These are phyloP conservation scores for Lobophora halterata DNA, from an alignment of 2,888 invertebrate species.

Conservation along the genomic window DNA sequence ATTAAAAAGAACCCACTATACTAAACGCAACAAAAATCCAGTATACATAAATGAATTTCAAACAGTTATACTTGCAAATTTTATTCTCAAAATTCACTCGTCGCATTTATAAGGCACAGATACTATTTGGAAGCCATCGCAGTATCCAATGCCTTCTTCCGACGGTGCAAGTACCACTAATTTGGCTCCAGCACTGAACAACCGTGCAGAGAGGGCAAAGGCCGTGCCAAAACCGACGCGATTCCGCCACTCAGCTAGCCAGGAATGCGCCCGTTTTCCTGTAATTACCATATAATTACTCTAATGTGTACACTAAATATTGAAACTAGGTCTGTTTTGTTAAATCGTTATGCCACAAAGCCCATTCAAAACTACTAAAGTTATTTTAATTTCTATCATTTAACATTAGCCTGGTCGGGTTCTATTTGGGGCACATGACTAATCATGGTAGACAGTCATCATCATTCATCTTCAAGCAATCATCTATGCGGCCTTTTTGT, in stretches of 20 bases:
- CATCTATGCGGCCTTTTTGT: too few relatives aligned
- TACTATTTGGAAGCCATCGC: slow-evolving; percentile 42
- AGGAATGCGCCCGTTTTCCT: slow-evolving; percentile 40
- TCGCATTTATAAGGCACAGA: slow-evolving; percentile 25
- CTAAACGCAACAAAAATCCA: slow-evolving; percentile 14
- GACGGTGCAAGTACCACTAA: slow-evolving; percentile 50
- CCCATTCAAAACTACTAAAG: too few relatives aligned
- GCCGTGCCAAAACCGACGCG: slow-evolving; percentile 58
- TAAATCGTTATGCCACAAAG: too few relatives aligned
- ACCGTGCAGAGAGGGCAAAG: slow-evolving; percentile 41
- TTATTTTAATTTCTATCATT: too few relatives aligned
- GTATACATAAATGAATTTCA: neutral
- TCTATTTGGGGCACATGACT: too few relatives aligned
- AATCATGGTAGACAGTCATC: too few relatives aligned
- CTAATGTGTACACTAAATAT: slow-evolving; percentile 54
- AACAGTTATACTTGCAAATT: slow-evolving; percentile 2
- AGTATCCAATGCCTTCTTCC: slow-evolving; percentile 38
- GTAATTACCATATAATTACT: slow-evolving; percentile 58
- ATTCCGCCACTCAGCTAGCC: slow-evolving; percentile 47
- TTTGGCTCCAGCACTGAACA: slow-evolving; percentile 49
- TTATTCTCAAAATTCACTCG: slow-evolving; percentile 18
- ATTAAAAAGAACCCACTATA: slow-evolving; percentile 13
- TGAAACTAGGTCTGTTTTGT: slow-evolving; percentile 24
- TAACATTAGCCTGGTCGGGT: too few relatives aligned
- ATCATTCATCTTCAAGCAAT: too few relatives aligned